These are phyloP conservation scores for Heliconius ismenius DNA, from an alignment of 2,888 invertebrate genomes.

Conservation along the genomic window DNA sequence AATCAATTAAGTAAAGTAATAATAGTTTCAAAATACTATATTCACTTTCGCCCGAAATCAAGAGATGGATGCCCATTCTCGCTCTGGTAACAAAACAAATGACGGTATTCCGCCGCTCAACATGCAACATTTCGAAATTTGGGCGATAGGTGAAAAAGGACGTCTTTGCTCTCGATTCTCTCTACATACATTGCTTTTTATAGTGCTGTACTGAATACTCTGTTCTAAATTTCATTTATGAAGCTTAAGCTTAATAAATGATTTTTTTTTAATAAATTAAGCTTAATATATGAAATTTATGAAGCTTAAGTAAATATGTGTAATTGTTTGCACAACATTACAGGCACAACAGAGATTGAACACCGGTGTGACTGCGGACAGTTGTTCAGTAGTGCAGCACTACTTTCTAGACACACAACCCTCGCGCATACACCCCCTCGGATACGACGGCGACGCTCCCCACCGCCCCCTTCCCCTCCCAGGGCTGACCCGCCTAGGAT, in stretches of 20 bases:
- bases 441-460: slow-evolving; percentile 67
- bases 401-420: slow-evolving; percentile 70
- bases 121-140: too few species aligned
- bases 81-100: too few species aligned
- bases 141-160: too few species aligned
- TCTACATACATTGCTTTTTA: too few species aligned
- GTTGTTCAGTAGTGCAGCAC: slow-evolving; percentile 71
- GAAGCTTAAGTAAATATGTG: neutral
- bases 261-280: too few species aligned
- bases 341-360: slow-evolving; percentile 62
- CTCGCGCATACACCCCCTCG: slow-evolving; percentile 79
- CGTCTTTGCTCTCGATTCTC: too few species aligned
- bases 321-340: neutral
- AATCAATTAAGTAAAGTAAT: neutral
- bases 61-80: neutral
- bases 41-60: neutral
- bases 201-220: too few species aligned
- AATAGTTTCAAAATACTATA: neutral
- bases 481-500: slow-evolving; percentile 46
- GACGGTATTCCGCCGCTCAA: too few species aligned
- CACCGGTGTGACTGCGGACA: slow-evolving; percentile 80
- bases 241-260: too few species aligned
- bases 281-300: neutral
- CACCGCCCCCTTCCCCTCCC: slow-evolving; percentile 68
- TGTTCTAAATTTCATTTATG: too few species aligned